Base-by-base conservation (phyloP, 2,797 vertebrate species). In the Clarias pachynema region DNA sequence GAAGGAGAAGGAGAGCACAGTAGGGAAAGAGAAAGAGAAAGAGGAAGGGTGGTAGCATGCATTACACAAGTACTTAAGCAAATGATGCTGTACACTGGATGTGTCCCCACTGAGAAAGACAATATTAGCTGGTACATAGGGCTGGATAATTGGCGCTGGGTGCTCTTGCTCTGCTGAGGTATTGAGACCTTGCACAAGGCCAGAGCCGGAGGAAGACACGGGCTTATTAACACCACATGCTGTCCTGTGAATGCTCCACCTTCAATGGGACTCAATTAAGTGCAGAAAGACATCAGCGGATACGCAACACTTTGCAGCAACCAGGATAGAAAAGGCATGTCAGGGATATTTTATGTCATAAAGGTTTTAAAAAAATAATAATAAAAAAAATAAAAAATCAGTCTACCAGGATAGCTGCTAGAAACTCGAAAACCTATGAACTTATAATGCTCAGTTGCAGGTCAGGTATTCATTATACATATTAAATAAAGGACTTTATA, bases 11-110 rank as follows among this genome's bases (percentile, higher is more conserved):
- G 26, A 80, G 69, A 65, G 65, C 20, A 60, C 62, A 66, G 79
- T 20, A 83, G 63, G 49, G 59, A 40, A 73, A 53, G 80, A 66
- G 40, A 37, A 53, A 14, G 69, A 40, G 57, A 63, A 29, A 79
- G 60, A 82, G 8, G 44, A 37, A 53, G 26, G 57, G 53, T 5
- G 53, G 78, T 82, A 66, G 77, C 74, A 79, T 79, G 75, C 69
- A 83, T 77, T 74, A 63, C 34, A 85, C 81, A 87, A 86, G 80
- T 86, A 82, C 84, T 63, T 84, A 86, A 88, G 88, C 88, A 88
- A 86, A 83, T 85, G 80, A 88, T 86, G 79, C 79, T 75, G 65
- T 74, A 29, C 56, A 79, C 81, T 70, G 49, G 77, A 80, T 84
- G 75, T 65, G 60, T 72, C 77, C 81, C 72, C 78, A 78, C 72